phyloP scores from a whole-genome alignment of 2,113 vertebrate species.

The Paradisaea rubra region DNA sequence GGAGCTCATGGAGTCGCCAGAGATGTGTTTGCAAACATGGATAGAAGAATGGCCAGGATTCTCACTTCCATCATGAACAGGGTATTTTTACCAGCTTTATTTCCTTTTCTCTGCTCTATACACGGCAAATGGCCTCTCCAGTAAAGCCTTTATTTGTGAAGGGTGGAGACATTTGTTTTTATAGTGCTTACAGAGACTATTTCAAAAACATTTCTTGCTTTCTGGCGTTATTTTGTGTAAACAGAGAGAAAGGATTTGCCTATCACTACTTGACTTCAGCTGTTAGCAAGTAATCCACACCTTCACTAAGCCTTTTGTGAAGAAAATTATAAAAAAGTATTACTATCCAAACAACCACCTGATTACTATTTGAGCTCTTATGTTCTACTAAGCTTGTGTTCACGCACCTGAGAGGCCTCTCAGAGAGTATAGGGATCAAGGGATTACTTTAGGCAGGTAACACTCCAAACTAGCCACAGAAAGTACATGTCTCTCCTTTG shows the following conservation, averaged over 20 bases:
- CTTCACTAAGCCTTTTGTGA: constrained; percentile 41
- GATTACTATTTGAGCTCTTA: background rate
- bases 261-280: constrained; percentile 1
- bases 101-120: background rate
- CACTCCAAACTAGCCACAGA: background rate
- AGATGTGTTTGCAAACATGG: background rate
- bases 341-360: constrained; percentile 35
- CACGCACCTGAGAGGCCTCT: background rate
- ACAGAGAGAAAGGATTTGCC: background rate
- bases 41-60: background rate
- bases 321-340: constrained; percentile 11
- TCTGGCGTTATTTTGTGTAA: background rate
- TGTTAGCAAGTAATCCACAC: constrained; percentile 44
- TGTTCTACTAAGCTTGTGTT: background rate
- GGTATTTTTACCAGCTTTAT: background rate
- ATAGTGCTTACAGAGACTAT: background rate
- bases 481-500: background rate
- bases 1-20: background rate
- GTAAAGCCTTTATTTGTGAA: constrained; percentile 28
- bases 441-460: background rate
- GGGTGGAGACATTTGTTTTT: constrained; percentile 24
- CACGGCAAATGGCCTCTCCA: background rate
- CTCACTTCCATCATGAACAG: background rate
- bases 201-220: constrained; percentile 7
- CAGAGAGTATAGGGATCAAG: background rate